A percentile compares a stretch with the other conserved stretches of the same genome.
phyloP scores from a whole-genome alignment of 2,113 vertebrate genomes.

The Ovis canadensis region DNA sequence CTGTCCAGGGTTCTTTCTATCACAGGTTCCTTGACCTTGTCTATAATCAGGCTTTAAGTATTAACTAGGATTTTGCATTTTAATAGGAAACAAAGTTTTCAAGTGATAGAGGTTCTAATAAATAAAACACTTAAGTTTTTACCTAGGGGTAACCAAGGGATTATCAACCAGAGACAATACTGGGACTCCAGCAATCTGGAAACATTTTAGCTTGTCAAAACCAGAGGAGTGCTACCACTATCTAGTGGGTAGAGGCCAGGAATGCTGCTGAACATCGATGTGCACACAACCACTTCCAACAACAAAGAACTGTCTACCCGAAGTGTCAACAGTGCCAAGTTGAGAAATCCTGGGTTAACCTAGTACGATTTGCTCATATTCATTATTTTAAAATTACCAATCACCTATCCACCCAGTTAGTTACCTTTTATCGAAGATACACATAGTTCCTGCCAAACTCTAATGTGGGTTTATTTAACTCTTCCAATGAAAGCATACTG shows the following conservation, averaged over 20 bases:
- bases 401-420: not conserved
- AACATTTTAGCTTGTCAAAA: not conserved
- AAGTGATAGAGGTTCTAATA: not conserved
- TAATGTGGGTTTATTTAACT: constrained; percentile 6
- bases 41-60: not conserved
- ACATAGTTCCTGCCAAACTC: constrained; percentile 6
- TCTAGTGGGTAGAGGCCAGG: not conserved
- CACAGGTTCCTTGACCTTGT: not conserved
- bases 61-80: constrained; percentile 26
- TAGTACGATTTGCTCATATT: not conserved
- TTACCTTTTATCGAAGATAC: not conserved
- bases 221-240: not conserved
- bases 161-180: not conserved
- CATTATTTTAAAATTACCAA: not conserved
- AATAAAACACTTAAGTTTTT: not conserved
- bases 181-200: not conserved
- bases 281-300: not conserved
- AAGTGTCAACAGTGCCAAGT: not conserved
- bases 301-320: not conserved
- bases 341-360: not conserved
- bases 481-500: not conserved
- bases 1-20: not conserved
- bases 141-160: not conserved
- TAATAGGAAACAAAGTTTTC: constrained; percentile 23
- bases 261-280: not conserved